Evolutionary conservation across 2,113 vertebrate species (phyloP), one percentile per base, ranked within the genome.

Genomic region (Dolichallabes microphthalmus): DNA sequence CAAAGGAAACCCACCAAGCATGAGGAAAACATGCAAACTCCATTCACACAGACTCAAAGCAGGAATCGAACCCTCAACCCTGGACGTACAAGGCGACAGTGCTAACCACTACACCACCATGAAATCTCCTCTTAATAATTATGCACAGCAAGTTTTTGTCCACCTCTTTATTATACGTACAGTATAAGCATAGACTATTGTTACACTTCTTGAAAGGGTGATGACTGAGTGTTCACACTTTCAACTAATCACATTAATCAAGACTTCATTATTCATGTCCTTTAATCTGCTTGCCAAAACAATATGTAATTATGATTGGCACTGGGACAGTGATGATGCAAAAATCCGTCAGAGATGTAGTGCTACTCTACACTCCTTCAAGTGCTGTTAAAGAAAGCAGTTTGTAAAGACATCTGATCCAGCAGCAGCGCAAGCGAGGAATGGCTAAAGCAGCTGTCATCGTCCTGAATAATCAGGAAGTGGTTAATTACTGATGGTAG

Each of bases 381-480:
- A 22, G 63, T 4, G 3, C 78, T 64, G 71, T 87, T 86, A 76
- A 77, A 88, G 17, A 60, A 30, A 45, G 60, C 14, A 13, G 2
- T 66, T 30, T 64, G 60, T 12, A 22, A 27, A 9, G 77, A 68
- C 71, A 77, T 87, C 64, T 60, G 79, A 86, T 87, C 77, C 61
- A 63, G 25, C 17, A 10, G 25, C 58, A 35, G 25, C 27, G 84
- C 27, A 30, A 15, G n/a, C 78, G 69, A 68, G 58, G 63, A 58
- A 85, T 66, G 69, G 75, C 82, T 81, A 82, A 82, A 82, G 55
- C 69, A 78, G 73, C 39, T 61, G 68, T 82, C 73, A 83, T 86
- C 83, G 69, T 84, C 86, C 82, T 84, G 79, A 68, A 57, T 79
- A 20, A 84, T 52, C 35, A 71, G 73, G 83, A 85, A 30, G 63